Evolutionary conservation across 1,140 invertebrate genomes (phyloP).

Genomic region (Idris sp.): DNA sequence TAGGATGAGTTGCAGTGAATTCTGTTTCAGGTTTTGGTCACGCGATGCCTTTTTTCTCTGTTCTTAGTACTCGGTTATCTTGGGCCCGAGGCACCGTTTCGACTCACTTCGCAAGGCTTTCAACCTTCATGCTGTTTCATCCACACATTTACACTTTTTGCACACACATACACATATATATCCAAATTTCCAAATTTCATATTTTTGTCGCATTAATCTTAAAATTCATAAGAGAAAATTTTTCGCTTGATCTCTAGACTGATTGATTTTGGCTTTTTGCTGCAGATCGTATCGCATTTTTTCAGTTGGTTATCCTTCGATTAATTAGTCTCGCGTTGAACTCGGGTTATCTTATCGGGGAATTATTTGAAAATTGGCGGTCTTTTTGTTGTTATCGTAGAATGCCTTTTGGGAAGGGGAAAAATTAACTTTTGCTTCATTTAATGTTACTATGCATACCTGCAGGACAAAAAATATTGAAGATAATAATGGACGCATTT

Average conservation of each 20-base stretch:
- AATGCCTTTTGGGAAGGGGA: background rate
- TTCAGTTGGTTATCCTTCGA: background rate
- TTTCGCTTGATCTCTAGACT: background rate
- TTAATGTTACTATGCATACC: no score
- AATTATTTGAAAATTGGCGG: background rate
- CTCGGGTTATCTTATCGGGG: slow-evolving; percentile 17
- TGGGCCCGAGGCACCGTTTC: slow-evolving; percentile 62
- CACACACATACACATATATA: no score
- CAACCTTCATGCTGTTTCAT: slow-evolving; percentile 36
- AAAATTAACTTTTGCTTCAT: no score
- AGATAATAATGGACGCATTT: no score
- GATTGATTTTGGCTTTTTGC: background rate
- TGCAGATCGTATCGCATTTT: background rate
- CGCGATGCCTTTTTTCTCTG: slow-evolving; percentile 68
- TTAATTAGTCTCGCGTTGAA: slow-evolving; percentile 18
- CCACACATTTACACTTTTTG: slow-evolving; percentile 22
- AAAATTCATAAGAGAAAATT: no score
- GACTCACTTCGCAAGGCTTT: slow-evolving; percentile 49
- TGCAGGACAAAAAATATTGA: no score
- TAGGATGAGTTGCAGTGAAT: slow-evolving; percentile 62
- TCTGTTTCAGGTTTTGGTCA: slow-evolving; percentile 69
- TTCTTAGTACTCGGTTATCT: slow-evolving; percentile 69
- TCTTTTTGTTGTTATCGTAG: slow-evolving; percentile 8
- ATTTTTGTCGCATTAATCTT: no score
- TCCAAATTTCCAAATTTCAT: no score